phyloP scores from a whole-genome alignment of 2,113 vertebrate genomes.

The Actinemys pallida region DNA sequence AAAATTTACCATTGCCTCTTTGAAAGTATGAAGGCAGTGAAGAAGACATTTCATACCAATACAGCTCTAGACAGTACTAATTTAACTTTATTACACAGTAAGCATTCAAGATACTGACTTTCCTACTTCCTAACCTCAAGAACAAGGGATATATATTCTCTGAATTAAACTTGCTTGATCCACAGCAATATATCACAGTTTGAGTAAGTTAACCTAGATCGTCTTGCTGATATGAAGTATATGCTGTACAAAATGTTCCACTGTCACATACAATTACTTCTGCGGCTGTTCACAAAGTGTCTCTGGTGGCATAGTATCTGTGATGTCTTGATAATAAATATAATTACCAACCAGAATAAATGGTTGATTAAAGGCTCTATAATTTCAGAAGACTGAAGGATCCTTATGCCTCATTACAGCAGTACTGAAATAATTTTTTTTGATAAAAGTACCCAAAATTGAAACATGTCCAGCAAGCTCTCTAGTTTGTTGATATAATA shows the following conservation, averaged over 20 bases:
- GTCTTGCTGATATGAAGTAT: not conserved
- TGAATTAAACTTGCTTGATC: not conserved
- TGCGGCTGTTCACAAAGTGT: not conserved
- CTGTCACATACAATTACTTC: not conserved
- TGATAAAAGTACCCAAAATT: constrained; percentile 11
- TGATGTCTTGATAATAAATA: not conserved
- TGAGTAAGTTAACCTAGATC: not conserved
- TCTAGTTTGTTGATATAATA: constrained; percentile 18
- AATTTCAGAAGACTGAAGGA: not conserved
- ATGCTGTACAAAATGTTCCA: not conserved
- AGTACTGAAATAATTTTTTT: not conserved
- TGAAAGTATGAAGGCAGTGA: rapidly evolving
- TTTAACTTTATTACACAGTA: not conserved
- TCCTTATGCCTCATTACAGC: not conserved
- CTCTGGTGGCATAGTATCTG: not conserved
- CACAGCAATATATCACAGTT: not conserved
- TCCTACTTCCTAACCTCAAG: not conserved
- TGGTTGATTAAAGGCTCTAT: not conserved
- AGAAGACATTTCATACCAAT: not conserved
- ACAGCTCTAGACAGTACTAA: not conserved
- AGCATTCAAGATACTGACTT: not conserved
- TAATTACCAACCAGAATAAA: not conserved
- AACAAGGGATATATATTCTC: not conserved
- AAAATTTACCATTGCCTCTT: not conserved
- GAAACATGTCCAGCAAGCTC: not conserved